Percentiles rank a stretch among this genome's conserved stretches.
These are phyloP conservation scores for Leptopilina boulardi DNA, from an alignment of 1,140 invertebrate species.

Conservation along the genomic window DNA sequence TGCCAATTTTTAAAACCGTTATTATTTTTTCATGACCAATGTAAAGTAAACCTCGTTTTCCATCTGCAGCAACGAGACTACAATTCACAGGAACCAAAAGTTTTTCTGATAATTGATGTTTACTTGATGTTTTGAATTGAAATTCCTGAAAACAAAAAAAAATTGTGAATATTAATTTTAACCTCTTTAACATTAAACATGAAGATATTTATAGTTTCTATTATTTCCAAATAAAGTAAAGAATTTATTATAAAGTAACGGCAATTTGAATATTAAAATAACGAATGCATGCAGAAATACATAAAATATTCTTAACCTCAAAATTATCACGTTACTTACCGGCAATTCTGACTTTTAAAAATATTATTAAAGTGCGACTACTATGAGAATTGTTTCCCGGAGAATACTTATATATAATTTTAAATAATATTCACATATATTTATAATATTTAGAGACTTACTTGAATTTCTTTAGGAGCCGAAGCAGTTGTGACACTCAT, in stretches of 20 bases:
- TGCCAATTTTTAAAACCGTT: slow-evolving; percentile 61
- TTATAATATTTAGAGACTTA: slow-evolving; percentile 49
- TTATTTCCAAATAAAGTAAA: background rate
- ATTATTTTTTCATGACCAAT: slow-evolving; percentile 66
- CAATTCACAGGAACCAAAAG: slow-evolving; percentile 58
- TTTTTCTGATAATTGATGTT: slow-evolving; percentile 62
- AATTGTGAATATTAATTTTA: background rate
- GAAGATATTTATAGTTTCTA: background rate
- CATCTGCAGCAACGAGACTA: slow-evolving; percentile 66
- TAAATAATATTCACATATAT: background rate
- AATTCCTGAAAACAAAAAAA: slow-evolving; percentile 65
- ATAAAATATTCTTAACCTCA: background rate
- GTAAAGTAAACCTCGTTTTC: slow-evolving; percentile 69
- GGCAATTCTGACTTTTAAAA: background rate
- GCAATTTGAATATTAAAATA: background rate
- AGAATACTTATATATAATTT: background rate
- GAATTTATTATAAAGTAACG: background rate
- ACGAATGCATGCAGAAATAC: background rate
- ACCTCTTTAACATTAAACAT: background rate
- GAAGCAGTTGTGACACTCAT: slow-evolving; percentile 42
- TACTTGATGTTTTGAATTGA: slow-evolving; percentile 65
- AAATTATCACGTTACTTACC: background rate
- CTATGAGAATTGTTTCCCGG: background rate
- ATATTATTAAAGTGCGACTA: background rate
- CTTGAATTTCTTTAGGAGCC: slow-evolving; percentile 65